Conservation (phyloP, 92 coral and sea anemone genomes). For the Zoanthus sansibaricus region DNA sequence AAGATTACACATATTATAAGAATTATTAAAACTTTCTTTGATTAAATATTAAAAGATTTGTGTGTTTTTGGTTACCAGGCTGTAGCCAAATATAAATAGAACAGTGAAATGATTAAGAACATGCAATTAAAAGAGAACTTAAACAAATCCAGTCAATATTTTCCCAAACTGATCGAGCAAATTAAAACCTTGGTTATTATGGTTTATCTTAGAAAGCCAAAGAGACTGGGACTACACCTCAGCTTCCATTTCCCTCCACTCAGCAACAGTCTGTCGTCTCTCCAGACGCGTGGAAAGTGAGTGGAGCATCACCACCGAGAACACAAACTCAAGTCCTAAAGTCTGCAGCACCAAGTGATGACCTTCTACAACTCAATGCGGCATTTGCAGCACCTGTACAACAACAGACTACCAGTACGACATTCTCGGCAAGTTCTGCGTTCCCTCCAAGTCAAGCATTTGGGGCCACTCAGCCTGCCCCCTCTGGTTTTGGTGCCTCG, state of each 20-base stretch:
- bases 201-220: constrained; percentile 59
- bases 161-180: background rate
- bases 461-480: constrained; percentile 67
- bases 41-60: no score
- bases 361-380: constrained; percentile 80
- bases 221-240: constrained; percentile 50
- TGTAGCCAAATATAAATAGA: no score
- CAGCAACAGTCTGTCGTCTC: constrained; percentile 51
- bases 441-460: constrained; percentile 89
- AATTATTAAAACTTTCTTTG: no score
- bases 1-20: no score
- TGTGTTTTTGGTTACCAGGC: no score
- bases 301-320: constrained; percentile 54
- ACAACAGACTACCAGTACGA: constrained; percentile 58
- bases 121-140: no score
- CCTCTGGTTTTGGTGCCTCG: constrained; percentile 63
- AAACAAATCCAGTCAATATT: no score
- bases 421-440: constrained; percentile 63
- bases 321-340: constrained; percentile 7
- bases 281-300: constrained; percentile 58
- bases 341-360: constrained; percentile 73
- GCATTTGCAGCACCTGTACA: constrained; percentile 72
- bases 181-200: background rate
- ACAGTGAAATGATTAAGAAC: no score
- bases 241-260: constrained; percentile 47